Conservation (phyloP, 2,797 vertebrate species). For the Gallirallus australis region DNA sequence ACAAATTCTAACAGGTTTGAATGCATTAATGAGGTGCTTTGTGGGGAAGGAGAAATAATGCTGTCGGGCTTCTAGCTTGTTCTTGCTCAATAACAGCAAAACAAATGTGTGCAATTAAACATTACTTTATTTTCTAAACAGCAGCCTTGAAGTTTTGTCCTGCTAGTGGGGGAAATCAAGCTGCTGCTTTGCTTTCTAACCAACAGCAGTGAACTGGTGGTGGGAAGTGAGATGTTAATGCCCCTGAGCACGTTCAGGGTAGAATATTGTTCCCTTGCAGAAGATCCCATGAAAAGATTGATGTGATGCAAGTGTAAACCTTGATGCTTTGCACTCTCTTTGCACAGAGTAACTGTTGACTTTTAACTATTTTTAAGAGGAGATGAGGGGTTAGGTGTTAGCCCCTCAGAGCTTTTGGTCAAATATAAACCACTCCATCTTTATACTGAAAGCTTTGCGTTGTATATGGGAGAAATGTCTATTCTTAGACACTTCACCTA, state of each 20-base stretch:
- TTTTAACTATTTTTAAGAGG: background rate
- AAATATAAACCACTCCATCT: background rate
- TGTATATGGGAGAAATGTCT: background rate
- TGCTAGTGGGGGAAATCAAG: background rate
- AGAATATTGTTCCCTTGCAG: background rate
- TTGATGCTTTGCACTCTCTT: background rate
- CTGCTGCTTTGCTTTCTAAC: background rate
- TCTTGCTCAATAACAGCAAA: slow-evolving; percentile 32
- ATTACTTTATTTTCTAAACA: slow-evolving; percentile 56
- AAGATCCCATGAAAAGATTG: background rate
- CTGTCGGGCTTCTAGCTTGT: slow-evolving; percentile 26
- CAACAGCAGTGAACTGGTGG: background rate
- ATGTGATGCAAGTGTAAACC: background rate
- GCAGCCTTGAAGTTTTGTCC: slow-evolving; percentile 22
- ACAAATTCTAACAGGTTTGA: slow-evolving; percentile 35
- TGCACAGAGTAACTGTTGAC: background rate
- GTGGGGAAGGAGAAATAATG: background rate
- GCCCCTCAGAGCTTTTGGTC: background rate
- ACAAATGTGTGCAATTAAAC: slow-evolving; percentile 55
- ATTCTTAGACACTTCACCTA: background rate
- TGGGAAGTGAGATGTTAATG: background rate
- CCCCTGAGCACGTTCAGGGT: accelerated
- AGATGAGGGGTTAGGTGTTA: background rate
- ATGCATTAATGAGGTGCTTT: slow-evolving; percentile 37
- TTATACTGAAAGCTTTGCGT: background rate